Conservation (phyloP, 2,113 vertebrate genomes). For the Desmodus rotundus region DNA sequence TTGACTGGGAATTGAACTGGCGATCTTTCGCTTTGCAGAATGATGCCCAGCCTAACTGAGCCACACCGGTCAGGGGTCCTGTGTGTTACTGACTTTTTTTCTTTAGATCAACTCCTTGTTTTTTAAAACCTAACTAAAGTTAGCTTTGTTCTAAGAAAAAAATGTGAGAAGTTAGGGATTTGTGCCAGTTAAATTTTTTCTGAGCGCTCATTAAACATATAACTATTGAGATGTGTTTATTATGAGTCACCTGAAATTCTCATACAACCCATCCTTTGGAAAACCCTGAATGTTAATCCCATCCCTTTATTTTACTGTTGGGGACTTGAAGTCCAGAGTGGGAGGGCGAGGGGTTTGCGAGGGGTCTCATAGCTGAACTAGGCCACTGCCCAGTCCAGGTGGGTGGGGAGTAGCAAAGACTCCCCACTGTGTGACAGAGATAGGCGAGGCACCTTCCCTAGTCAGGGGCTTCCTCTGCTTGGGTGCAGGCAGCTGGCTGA, state of each 20-base stretch:
- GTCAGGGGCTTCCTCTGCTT: neutral
- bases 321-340: neutral
- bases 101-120: neutral
- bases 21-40: too few relatives aligned
- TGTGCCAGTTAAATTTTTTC: neutral
- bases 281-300: neutral
- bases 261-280: neutral
- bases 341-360: neutral
- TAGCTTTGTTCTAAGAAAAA: neutral
- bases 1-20: too few relatives aligned
- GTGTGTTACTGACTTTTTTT: neutral
- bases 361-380: neutral
- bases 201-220: neutral
- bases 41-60: too few relatives aligned
- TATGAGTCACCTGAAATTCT: neutral
- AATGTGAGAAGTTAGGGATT: neutral
- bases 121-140: neutral
- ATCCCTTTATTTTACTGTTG: neutral
- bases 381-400: neutral
- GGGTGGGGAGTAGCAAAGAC: fast-evolving
- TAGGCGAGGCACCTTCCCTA: fast-evolving
- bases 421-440: fast-evolving
- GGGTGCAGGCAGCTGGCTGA: neutral
- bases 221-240: neutral
- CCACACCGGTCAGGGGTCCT: neutral